These are phyloP conservation scores for Sinotaia quadrata DNA, from an alignment of 2,888 invertebrate species.

Conservation along the genomic window DNA sequence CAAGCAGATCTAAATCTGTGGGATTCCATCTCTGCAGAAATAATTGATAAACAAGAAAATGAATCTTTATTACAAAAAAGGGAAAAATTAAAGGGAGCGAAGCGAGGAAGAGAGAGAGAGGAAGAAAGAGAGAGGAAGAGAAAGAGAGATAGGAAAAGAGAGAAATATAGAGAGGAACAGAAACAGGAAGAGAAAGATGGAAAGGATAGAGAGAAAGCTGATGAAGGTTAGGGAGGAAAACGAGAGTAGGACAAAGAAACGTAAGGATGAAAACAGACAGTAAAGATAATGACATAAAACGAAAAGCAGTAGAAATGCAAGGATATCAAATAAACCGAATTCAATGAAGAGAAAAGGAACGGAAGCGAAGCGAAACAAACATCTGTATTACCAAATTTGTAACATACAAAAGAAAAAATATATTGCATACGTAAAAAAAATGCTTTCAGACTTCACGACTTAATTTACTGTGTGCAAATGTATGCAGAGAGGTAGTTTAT, in stretches of 20 bases:
- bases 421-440: not conserved
- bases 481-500: not conserved
- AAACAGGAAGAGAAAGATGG: not conserved
- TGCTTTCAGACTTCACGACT: not conserved
- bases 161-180: not conserved
- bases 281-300: too few relatives aligned
- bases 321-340: too few relatives aligned
- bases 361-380: too few relatives aligned
- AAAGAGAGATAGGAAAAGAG: constrained; percentile 3
- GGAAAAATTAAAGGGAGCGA: not conserved
- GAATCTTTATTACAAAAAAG: not conserved
- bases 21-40: too few relatives aligned
- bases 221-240: not conserved
- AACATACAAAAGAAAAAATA: too few relatives aligned
- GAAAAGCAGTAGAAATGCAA: too few relatives aligned
- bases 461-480: not conserved
- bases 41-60: too few relatives aligned
- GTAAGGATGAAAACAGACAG: not conserved
- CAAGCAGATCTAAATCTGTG: too few relatives aligned
- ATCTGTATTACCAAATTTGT: too few relatives aligned
- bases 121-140: constrained; percentile 11
- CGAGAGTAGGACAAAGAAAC: not conserved
- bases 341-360: too few relatives aligned
- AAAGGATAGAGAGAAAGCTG: not conserved
- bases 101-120: not conserved